A percentile compares a stretch with the other conserved stretches of the same genome.
Evolutionary conservation across 2,888 invertebrate species (phyloP).

Genomic region (Netelia melanura): DNA sequence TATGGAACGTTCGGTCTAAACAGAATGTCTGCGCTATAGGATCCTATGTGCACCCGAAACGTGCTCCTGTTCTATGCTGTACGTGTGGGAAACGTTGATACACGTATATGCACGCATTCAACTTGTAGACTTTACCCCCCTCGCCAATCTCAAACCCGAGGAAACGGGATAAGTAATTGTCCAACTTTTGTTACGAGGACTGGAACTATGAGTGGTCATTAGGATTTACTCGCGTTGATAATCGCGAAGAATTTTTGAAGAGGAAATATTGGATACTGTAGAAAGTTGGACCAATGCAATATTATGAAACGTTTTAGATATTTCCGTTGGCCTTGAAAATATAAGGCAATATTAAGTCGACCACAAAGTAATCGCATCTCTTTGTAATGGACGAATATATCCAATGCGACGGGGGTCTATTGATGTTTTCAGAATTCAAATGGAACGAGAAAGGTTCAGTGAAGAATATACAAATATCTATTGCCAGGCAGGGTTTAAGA

Average conservation of each 20-base stretch:
- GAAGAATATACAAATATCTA: too few species aligned
- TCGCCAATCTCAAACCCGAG: not conserved
- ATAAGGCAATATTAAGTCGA: too few species aligned
- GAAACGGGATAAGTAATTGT: conserved; percentile 37
- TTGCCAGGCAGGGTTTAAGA: not conserved
- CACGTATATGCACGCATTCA: conserved; percentile 17
- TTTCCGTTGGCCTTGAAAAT: too few species aligned
- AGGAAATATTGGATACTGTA: not conserved
- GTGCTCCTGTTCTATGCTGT: not conserved
- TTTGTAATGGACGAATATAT: too few species aligned
- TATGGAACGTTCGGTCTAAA: conserved; percentile 34
- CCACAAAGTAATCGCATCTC: too few species aligned
- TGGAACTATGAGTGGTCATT: not conserved
- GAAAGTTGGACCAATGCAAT: not conserved
- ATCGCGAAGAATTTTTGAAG: not conserved
- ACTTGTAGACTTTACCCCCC: conserved; percentile 29
- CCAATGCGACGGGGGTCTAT: too few species aligned
- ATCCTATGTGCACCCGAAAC: not conserved
- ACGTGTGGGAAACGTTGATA: conserved; percentile 19
- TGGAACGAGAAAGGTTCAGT: too few species aligned
- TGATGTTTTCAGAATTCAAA: too few species aligned
- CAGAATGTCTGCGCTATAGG: conserved; percentile 32
- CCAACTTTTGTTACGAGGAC: conserved; percentile 15
- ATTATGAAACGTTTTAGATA: not conserved
- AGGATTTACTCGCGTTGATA: not conserved